Evolutionary conservation across 2,888 invertebrate species (phyloP).

Genomic region (Microctonus aethiopoides): DNA sequence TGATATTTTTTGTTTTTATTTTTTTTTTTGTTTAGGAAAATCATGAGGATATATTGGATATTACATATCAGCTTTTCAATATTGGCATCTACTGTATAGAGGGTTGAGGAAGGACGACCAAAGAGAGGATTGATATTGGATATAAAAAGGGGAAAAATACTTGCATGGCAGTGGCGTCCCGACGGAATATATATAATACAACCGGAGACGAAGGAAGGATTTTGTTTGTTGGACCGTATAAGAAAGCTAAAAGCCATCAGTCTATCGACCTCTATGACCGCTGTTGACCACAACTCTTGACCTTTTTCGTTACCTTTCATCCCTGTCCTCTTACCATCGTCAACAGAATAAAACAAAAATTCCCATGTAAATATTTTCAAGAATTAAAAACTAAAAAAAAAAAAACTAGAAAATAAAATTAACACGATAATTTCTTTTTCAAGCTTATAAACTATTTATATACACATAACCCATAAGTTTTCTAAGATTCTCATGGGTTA

Average conservation of each 20-base stretch:
- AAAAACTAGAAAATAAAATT: too few species aligned
- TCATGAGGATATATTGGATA: not conserved
- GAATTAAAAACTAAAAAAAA: too few species aligned
- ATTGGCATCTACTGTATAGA: constrained; percentile 32
- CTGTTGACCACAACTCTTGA: constrained; percentile 39
- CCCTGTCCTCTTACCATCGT: not conserved
- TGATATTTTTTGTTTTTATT: not conserved
- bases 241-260: constrained; percentile 57
- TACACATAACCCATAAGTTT: not conserved
- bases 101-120: constrained; percentile 33
- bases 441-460: not conserved
- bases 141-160: constrained; percentile 25
- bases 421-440: not conserved
- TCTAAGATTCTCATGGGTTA: constrained; percentile 14
- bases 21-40: not conserved
- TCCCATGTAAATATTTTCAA: too few species aligned
- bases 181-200: constrained; percentile 19
- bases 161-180: constrained; percentile 19
- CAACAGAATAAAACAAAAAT: constrained; percentile 8
- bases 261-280: constrained; percentile 32
- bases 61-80: constrained; percentile 19
- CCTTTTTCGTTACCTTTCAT: not conserved
- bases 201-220: constrained; percentile 44
- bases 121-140: constrained; percentile 44
- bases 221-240: constrained; percentile 54